Evolutionary conservation across 2,888 invertebrate genomes (phyloP).

Genomic region (Hypselothyrea guttata): DNA sequence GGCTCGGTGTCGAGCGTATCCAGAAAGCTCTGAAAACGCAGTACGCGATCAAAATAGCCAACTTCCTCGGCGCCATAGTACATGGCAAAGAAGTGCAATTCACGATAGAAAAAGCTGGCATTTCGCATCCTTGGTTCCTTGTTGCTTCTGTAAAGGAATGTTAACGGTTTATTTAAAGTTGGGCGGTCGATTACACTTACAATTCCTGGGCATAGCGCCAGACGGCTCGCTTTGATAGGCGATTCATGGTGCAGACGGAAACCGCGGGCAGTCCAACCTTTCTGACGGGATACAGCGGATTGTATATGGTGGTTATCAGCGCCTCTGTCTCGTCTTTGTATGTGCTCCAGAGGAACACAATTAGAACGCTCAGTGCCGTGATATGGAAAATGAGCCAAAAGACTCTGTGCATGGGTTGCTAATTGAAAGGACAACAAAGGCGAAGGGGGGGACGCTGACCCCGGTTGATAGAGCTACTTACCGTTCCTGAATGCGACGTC

Average conservation of each 20-base stretch:
- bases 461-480: slow-evolving; percentile 46
- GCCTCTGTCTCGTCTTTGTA: slow-evolving; percentile 51
- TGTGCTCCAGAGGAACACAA: slow-evolving; percentile 69
- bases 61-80: slow-evolving; percentile 56
- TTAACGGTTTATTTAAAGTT: not conserved
- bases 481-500: slow-evolving; percentile 72
- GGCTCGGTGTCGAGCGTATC: slow-evolving; percentile 70
- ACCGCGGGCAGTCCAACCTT: slow-evolving; percentile 85
- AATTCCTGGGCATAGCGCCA: slow-evolving; percentile 79
- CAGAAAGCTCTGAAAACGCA: slow-evolving; percentile 76
- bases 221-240: slow-evolving; percentile 82
- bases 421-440: slow-evolving; percentile 52
- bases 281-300: slow-evolving; percentile 83
- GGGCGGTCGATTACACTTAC: slow-evolving; percentile 56
- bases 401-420: slow-evolving; percentile 59
- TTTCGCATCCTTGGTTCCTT: slow-evolving; percentile 54
- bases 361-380: slow-evolving; percentile 67
- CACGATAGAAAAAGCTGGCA: slow-evolving; percentile 52
- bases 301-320: slow-evolving; percentile 67
- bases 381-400: slow-evolving; percentile 79
- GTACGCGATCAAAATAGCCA: slow-evolving; percentile 53
- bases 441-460: not conserved
- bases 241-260: slow-evolving; percentile 85
- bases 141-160: slow-evolving; percentile 40
- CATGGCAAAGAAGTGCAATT: slow-evolving; percentile 65